A percentile compares a stretch with the other conserved stretches of the same genome.
Conservation (phyloP, 2,888 invertebrate genomes). For the Watsonalla binaria region DNA sequence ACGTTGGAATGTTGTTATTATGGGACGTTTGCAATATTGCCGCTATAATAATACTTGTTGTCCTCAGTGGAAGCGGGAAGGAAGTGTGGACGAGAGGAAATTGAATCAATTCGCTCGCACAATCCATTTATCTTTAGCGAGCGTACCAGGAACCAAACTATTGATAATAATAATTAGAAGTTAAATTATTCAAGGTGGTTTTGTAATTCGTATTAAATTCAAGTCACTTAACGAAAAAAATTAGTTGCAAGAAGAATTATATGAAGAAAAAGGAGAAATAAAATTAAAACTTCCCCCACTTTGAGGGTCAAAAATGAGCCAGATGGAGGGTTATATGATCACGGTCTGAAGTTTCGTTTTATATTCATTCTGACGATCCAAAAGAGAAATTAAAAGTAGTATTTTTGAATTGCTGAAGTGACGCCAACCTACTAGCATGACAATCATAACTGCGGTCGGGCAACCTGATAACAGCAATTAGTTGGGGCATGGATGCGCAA, state of each 20-base stretch:
- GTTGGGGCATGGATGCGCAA: conserved; percentile 52
- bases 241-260: too few relatives aligned
- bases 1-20: too few relatives aligned
- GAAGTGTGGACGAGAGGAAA: conserved; percentile 36
- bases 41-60: conserved; percentile 14
- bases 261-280: too few relatives aligned
- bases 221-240: too few relatives aligned
- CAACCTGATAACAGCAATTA: conserved; percentile 52
- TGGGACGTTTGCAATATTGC: conserved; percentile 2
- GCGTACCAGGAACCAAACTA: conserved; percentile 16
- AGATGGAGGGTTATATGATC: too few relatives aligned
- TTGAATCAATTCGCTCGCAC: conserved; percentile 36
- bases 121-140: conserved; percentile 28
- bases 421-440: conserved; percentile 10
- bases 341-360: too few relatives aligned
- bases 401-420: neutral
- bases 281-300: too few relatives aligned
- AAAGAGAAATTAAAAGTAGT: conserved; percentile 1
- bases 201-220: too few relatives aligned
- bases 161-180: conserved; percentile 15
- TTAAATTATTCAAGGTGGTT: too few relatives aligned
- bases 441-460: conserved; percentile 29
- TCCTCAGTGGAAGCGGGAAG: conserved; percentile 32
- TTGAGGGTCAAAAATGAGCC: too few relatives aligned
- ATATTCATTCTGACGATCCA: too few relatives aligned